A percentile compares a stretch with the other conserved stretches of the same genome.
Evolutionary conservation across 2,113 vertebrate genomes (phyloP).

Genomic region (Paracanthobrama guichenoti): DNA sequence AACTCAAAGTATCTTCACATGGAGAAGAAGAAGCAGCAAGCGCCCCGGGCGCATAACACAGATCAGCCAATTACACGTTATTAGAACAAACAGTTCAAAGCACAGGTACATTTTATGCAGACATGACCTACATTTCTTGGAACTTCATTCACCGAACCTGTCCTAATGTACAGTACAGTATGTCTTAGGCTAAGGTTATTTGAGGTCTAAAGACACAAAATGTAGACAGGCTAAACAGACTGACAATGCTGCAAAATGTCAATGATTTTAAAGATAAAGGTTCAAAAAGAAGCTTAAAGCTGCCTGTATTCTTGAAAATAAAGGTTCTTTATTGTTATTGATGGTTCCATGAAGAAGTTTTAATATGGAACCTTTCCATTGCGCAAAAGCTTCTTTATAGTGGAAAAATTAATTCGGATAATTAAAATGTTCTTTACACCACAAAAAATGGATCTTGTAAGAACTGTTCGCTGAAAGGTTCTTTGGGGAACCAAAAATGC

Average conservation of each 20-base stretch:
- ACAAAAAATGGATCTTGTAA: too few relatives aligned
- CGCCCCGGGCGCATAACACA: not conserved
- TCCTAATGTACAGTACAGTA: not conserved
- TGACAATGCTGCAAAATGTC: not conserved
- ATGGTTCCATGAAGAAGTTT: too few relatives aligned
- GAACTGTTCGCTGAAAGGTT: too few relatives aligned
- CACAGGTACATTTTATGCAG: not conserved
- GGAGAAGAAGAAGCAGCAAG: not conserved
- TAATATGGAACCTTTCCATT: too few relatives aligned
- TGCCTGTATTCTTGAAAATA: too few relatives aligned
- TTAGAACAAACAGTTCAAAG: conserved; percentile 37
- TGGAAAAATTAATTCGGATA: too few relatives aligned
- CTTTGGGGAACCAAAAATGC: too few relatives aligned
- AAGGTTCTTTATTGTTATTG: too few relatives aligned
- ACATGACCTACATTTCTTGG: not conserved
- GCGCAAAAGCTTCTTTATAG: too few relatives aligned
- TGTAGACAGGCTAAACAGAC: not conserved
- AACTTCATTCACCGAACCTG: not conserved
- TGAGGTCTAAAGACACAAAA: not conserved
- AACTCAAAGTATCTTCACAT: not conserved
- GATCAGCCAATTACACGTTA: conserved; percentile 6
- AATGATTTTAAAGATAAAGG: not conserved
- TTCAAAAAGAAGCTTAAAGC: not conserved
- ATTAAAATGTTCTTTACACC: too few relatives aligned
- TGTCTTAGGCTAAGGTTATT: not conserved